Conservation (phyloP, 1,140 invertebrate genomes). For the Drosophila chauvacae region DNA sequence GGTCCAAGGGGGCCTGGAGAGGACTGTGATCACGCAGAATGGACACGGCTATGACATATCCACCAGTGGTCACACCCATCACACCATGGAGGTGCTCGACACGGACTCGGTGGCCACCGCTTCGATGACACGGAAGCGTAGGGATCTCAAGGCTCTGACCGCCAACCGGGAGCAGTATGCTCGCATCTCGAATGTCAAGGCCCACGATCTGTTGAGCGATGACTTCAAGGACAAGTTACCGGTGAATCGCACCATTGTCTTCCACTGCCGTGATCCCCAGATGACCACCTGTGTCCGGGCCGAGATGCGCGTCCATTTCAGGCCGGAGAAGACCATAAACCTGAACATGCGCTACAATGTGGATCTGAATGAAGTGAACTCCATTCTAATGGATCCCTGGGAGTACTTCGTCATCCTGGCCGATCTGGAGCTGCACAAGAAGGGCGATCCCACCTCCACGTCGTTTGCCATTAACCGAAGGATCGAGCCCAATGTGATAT, state of each 20-base stretch:
- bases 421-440: slow-evolving; percentile 61
- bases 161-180: slow-evolving; percentile 80
- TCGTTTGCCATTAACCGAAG: slow-evolving; percentile 57
- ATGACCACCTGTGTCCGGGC: slow-evolving; percentile 75
- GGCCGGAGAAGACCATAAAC: slow-evolving; percentile 68
- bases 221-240: slow-evolving; percentile 76
- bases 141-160: slow-evolving; percentile 61
- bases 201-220: slow-evolving; percentile 73
- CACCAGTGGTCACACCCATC: slow-evolving; percentile 60
- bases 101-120: slow-evolving; percentile 55
- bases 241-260: slow-evolving; percentile 82
- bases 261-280: slow-evolving; percentile 75
- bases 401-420: slow-evolving; percentile 79
- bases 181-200: slow-evolving; percentile 66
- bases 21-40: slow-evolving; percentile 50
- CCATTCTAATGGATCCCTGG: slow-evolving; percentile 78
- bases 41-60: slow-evolving; percentile 55
- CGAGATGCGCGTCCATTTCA: slow-evolving; percentile 73
- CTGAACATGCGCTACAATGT: slow-evolving; percentile 72
- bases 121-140: slow-evolving; percentile 63
- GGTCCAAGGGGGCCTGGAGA: slow-evolving; percentile 15
- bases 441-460: slow-evolving; percentile 58
- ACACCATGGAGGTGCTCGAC: slow-evolving; percentile 39
- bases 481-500: slow-evolving; percentile 79
- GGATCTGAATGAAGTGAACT: slow-evolving; percentile 78